These are phyloP conservation scores for Sturnira hondurensis DNA, from an alignment of 2,113 vertebrate genomes.

Conservation along the genomic window DNA sequence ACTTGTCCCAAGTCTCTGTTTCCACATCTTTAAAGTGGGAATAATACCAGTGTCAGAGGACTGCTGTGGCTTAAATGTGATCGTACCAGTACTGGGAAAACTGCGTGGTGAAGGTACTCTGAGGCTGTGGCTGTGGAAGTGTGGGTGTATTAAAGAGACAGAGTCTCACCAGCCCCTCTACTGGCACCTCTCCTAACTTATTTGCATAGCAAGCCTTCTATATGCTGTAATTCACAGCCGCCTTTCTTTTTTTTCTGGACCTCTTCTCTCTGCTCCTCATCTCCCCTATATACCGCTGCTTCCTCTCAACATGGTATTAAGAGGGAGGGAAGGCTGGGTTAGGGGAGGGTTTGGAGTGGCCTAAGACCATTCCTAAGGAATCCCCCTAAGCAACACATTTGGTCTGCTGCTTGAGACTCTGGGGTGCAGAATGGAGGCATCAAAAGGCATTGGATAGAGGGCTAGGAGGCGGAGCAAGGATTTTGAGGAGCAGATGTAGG, in stretches of 20 bases:
- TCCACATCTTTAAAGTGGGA: background rate
- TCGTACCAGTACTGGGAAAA: too few species aligned
- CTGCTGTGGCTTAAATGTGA: background rate
- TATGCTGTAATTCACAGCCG: background rate
- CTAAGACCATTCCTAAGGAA: background rate
- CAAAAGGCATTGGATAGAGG: background rate
- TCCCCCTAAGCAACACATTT: background rate
- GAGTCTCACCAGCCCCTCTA: background rate
- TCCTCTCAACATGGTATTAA: background rate
- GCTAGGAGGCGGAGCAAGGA: background rate
- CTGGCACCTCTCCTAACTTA: background rate
- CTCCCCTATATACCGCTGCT: background rate
- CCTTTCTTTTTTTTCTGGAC: background rate
- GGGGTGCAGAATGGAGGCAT: accelerated
- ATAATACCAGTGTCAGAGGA: background rate
- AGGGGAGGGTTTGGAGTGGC: background rate
- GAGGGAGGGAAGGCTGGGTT: background rate
- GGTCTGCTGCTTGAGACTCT: background rate
- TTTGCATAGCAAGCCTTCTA: background rate
- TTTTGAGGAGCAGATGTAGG: background rate
- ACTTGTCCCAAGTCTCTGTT: background rate
- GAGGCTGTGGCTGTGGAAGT: background rate
- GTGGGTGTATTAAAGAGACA: background rate
- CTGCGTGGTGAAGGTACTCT: background rate
- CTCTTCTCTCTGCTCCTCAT: background rate